These are phyloP conservation scores for Nanorana parkeri DNA, from an alignment of 2,113 vertebrate species.

Conservation along the genomic window DNA sequence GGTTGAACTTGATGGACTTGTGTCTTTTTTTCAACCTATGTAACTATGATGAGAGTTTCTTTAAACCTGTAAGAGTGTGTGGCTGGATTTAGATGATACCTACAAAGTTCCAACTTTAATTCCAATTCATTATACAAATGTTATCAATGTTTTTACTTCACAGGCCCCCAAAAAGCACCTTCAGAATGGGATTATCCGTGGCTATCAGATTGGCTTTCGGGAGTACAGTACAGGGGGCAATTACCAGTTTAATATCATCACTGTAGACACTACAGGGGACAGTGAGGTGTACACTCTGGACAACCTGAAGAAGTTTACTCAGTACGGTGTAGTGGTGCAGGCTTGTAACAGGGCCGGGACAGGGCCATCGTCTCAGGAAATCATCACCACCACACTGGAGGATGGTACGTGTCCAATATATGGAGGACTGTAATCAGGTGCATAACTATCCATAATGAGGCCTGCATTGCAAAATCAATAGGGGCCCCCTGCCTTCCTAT, in stretches of 20 bases:
- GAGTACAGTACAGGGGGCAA: conserved; percentile 94
- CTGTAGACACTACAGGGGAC: conserved; percentile 94
- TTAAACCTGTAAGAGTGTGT: too few species aligned
- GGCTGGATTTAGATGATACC: too few species aligned
- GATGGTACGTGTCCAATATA: conserved; percentile 79
- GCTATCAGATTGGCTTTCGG: conserved; percentile 96
- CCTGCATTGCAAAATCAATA: too few species aligned
- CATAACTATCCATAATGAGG: too few species aligned
- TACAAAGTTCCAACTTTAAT: too few species aligned
- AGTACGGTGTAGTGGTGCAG: conserved; percentile 98
- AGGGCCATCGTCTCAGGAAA: conserved; percentile 96
- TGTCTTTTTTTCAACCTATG: too few species aligned
- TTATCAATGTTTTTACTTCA: background rate
- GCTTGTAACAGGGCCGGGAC: conserved; percentile 95
- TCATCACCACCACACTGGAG: conserved; percentile 94
- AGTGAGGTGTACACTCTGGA: conserved; percentile 90
- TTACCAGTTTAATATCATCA: conserved; percentile 97
- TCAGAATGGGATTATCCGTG: conserved; percentile 96
- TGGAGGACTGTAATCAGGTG: too few species aligned
- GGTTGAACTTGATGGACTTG: too few species aligned
- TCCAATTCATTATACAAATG: too few species aligned
- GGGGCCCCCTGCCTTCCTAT: too few species aligned
- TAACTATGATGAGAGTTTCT: too few species aligned
- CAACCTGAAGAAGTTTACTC: conserved; percentile 96
- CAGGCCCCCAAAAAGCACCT: conserved; percentile 93